Conservation (phyloP, 2,113 vertebrate genomes). For the Zeus faber region DNA sequence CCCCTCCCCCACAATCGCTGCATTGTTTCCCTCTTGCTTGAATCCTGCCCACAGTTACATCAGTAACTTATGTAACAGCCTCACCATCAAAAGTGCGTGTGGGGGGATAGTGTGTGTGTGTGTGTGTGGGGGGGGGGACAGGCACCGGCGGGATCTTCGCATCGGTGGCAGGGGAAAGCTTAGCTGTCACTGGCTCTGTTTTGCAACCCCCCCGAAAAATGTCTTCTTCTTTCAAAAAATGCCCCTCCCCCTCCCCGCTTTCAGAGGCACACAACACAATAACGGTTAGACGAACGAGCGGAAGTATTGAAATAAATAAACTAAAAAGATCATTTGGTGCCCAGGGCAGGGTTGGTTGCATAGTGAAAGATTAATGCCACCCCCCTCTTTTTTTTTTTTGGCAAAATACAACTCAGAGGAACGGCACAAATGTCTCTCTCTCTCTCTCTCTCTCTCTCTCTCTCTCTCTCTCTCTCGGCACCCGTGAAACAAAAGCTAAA, state of each 20-base stretch:
- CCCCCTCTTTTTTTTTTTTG: too few species aligned
- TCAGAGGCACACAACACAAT: constrained; percentile 46
- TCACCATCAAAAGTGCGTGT: constrained; percentile 28
- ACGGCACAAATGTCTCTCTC: constrained; percentile 55
- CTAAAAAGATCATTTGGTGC: constrained; percentile 69
- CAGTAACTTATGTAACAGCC: constrained; percentile 50
- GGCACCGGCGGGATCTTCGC: constrained; percentile 28
- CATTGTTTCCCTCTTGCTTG: constrained; percentile 43
- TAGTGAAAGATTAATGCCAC: constrained; percentile 69
- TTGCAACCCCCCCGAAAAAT: too few species aligned
- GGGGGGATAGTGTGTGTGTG: constrained; percentile 19
- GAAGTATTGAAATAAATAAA: constrained; percentile 74
- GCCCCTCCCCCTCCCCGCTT: constrained; percentile 12
- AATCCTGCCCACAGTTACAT: constrained; percentile 40
- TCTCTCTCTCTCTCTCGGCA: too few species aligned
- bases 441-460: too few species aligned
- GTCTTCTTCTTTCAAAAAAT: too few species aligned
- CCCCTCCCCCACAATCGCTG: neutral
- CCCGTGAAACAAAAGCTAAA: constrained; percentile 54
- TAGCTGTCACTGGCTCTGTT: constrained; percentile 29
- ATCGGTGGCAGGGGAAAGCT: constrained; percentile 29
- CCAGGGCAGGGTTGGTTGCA: constrained; percentile 49
- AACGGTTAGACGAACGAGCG: constrained; percentile 40
- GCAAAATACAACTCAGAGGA: constrained; percentile 61
- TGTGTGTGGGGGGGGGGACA: too few species aligned